These are phyloP conservation scores for Atethmia centrago DNA, from an alignment of 2,888 invertebrate genomes.

Conservation along the genomic window DNA sequence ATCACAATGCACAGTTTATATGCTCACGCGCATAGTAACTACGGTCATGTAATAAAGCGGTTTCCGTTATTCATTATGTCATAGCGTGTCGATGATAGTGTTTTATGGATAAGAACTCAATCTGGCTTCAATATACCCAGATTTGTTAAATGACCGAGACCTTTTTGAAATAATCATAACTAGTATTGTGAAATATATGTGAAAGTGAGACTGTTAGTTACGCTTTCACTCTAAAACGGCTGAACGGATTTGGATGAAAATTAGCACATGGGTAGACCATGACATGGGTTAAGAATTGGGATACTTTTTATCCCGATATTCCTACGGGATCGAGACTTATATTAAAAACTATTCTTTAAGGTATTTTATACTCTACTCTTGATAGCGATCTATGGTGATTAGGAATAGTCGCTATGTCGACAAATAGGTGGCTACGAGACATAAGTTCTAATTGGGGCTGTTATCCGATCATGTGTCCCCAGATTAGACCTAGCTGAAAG, in stretches of 20 bases:
- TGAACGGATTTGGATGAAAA: too few species aligned
- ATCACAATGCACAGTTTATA: slow-evolving; percentile 1
- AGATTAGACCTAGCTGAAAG: not conserved
- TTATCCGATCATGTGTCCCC: not conserved
- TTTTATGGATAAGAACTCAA: slow-evolving; percentile 25
- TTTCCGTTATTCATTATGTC: slow-evolving; percentile 28
- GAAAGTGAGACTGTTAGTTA: too few species aligned
- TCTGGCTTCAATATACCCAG: not conserved
- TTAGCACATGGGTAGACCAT: too few species aligned
- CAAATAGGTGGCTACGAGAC: not conserved
- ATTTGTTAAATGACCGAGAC: not conserved
- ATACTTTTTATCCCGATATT: too few species aligned
- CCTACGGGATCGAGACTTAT: too few species aligned
- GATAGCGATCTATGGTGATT: not conserved
- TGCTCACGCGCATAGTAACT: slow-evolving; percentile 43
- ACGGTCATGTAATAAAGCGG: not conserved
- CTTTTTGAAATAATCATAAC: not conserved
- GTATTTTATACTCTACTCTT: too few species aligned
- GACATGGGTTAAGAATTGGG: too few species aligned
- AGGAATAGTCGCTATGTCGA: not conserved
- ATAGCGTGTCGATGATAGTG: slow-evolving; percentile 22
- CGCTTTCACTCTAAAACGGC: too few species aligned
- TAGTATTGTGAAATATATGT: too few species aligned
- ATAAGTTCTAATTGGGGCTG: not conserved
- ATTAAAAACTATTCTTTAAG: too few species aligned